phyloP scores from a whole-genome alignment of 2,113 vertebrate species.

The Syrrhaptes paradoxus region DNA sequence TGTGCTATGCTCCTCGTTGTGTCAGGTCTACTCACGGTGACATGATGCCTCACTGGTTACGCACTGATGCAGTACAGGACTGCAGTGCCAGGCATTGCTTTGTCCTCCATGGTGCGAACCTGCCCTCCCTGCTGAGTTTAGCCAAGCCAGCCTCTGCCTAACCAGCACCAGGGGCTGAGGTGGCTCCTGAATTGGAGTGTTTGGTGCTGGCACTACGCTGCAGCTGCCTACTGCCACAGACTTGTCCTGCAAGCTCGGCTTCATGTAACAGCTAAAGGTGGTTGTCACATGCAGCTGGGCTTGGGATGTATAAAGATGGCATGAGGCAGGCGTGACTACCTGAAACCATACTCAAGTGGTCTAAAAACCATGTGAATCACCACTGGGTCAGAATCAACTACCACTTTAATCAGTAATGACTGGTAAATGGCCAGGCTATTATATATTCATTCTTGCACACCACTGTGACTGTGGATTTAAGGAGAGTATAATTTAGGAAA shows the following conservation, averaged over 20 bases:
- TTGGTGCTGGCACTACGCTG: neutral
- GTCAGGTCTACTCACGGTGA: neutral
- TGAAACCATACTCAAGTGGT: neutral
- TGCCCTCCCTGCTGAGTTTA: neutral
- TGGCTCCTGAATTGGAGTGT: neutral
- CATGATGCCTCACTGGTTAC: rapidly evolving
- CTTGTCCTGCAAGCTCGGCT: neutral
- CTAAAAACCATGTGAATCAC: neutral
- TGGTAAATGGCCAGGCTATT: neutral
- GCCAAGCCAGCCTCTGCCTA: neutral
- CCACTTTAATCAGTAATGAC: neutral
- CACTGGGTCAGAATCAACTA: neutral
- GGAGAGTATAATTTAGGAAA: neutral
- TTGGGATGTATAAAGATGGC: rapidly evolving
- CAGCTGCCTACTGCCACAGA: neutral
- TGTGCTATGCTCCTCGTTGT: rapidly evolving
- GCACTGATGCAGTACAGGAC: neutral
- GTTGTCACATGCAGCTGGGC: neutral
- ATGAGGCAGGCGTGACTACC: neutral
- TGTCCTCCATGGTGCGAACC: neutral
- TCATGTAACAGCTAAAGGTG: neutral
- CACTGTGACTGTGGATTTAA: neutral
- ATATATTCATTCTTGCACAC: neutral
- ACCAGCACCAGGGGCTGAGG: rapidly evolving
- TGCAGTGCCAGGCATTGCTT: neutral